These are phyloP conservation scores for Hirudinaria manillensis DNA, from an alignment of 2,888 invertebrate species.

Conservation along the genomic window DNA sequence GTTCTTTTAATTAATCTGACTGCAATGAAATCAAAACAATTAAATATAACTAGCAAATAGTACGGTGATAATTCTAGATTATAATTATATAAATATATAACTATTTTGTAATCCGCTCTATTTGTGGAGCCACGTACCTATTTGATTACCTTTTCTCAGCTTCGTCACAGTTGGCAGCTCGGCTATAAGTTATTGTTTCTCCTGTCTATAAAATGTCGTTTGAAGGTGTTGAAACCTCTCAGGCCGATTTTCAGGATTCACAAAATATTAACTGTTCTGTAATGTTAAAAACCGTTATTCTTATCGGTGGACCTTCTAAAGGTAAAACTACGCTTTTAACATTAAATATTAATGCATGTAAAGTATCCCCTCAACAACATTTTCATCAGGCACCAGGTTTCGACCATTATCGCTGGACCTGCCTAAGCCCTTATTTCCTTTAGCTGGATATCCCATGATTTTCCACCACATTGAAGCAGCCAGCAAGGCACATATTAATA, in stretches of 20 bases:
- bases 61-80: too few relatives aligned
- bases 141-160: too few relatives aligned
- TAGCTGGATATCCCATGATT: constrained; percentile 88
- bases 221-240: neutral
- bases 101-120: too few relatives aligned
- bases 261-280: too few relatives aligned
- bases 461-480: constrained; percentile 97
- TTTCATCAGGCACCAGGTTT: constrained; percentile 78
- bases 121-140: too few relatives aligned
- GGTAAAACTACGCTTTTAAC: constrained; percentile 58
- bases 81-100: too few relatives aligned
- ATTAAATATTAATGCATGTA: neutral
- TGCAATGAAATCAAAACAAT: too few relatives aligned
- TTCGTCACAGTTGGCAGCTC: neutral
- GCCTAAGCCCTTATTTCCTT: constrained; percentile 95
- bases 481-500: constrained; percentile 47
- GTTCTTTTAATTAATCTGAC: too few relatives aligned
- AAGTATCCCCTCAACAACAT: neutral
- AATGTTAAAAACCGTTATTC: constrained; percentile 68
- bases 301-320: constrained; percentile 90
- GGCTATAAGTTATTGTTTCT: neutral
- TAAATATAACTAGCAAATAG: too few relatives aligned
- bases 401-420: constrained; percentile 89
- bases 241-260: too few relatives aligned
- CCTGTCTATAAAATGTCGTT: constrained; percentile 2